Evolutionary conservation across 2,113 vertebrate genomes (phyloP).

Genomic region (Sinocyclocheilus maitianheensis): DNA sequence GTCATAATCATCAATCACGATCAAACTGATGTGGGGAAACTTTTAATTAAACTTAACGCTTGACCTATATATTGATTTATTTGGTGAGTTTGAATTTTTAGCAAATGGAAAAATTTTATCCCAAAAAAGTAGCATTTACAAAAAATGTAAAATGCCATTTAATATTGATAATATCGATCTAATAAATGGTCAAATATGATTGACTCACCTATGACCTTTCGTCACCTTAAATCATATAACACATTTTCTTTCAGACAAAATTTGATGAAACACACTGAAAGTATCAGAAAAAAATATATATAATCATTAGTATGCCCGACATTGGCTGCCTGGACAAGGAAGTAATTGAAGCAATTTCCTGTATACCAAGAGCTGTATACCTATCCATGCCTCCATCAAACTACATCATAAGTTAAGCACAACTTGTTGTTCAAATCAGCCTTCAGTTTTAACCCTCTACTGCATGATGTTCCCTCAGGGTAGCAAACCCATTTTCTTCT

Average conservation of each 20-base stretch:
- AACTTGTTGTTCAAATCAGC: background rate
- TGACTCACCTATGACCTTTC: too few relatives aligned
- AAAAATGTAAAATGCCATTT: background rate
- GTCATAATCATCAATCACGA: background rate
- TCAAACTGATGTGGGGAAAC: background rate
- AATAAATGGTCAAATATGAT: background rate
- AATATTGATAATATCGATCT: background rate
- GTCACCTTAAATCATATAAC: too few relatives aligned
- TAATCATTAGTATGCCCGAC: background rate
- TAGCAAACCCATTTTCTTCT: background rate
- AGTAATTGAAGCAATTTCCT: background rate
- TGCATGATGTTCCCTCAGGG: background rate
- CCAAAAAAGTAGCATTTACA: background rate
- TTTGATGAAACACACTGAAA: background rate
- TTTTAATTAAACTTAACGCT: slow-evolving; percentile 12
- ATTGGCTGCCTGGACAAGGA: background rate
- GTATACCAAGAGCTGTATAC: background rate
- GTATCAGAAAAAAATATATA: background rate
- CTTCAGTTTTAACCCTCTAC: background rate
- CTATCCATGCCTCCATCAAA: background rate
- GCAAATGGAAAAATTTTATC: background rate
- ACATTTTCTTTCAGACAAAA: background rate
- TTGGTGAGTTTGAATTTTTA: background rate
- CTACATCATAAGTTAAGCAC: background rate
- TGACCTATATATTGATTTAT: background rate